Percentiles rank a stretch among this genome's conserved stretches.
These are phyloP conservation scores for Pterophyllum scalare DNA, from an alignment of 2,113 vertebrate species.

Conservation along the genomic window DNA sequence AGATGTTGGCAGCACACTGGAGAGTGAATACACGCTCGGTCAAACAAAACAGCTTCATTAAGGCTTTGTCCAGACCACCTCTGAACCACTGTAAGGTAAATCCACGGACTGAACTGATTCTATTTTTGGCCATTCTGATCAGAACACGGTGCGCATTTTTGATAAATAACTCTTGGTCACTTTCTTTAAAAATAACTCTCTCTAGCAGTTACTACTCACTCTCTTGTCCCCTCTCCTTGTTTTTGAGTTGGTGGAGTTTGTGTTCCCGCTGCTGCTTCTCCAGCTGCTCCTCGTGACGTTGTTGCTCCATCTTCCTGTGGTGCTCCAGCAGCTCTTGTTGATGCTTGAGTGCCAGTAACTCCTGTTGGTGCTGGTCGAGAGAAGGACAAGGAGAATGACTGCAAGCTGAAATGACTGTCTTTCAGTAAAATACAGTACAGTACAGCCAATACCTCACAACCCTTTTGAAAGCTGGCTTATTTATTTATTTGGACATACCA, in stretches of 20 bases:
- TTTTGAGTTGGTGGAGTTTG: constrained; percentile 94
- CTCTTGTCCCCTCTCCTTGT: constrained; percentile 97
- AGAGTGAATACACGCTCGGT: background rate
- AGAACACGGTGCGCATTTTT: background rate
- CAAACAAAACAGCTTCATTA: constrained; percentile 9
- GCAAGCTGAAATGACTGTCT: background rate
- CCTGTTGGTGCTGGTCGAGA: constrained; percentile 92
- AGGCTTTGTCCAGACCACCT: background rate
- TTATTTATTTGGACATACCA: too few species aligned
- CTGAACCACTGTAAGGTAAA: background rate
- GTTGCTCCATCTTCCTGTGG: constrained; percentile 94
- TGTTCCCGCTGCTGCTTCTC: constrained; percentile 97
- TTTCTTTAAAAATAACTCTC: background rate
- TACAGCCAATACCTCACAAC: background rate
- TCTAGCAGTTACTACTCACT: constrained; percentile 82
- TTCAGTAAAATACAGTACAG: background rate
- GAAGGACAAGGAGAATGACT: background rate
- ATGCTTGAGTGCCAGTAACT: constrained; percentile 95
- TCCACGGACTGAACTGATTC: background rate
- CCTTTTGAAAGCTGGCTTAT: too few species aligned
- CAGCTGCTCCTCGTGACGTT: constrained; percentile 94
- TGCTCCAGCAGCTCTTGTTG: constrained; percentile 97
- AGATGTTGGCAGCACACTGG: constrained; percentile 12
- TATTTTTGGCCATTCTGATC: accelerated
- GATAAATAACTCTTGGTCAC: background rate